Conservation (phyloP, 1,140 invertebrate species). For the Stenopsyche tienmushanensis region DNA sequence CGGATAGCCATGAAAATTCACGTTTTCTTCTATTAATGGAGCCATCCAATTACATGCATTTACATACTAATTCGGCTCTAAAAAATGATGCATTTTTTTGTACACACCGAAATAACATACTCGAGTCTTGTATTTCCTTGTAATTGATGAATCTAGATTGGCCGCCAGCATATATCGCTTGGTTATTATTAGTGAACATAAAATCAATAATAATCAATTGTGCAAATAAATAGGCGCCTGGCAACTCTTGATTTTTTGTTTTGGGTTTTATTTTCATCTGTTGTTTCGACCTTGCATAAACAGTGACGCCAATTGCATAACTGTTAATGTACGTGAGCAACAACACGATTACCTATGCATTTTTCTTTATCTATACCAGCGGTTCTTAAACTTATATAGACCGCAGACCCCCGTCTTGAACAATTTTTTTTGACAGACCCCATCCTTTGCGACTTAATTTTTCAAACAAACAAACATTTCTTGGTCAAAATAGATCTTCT, state of each 20-base stretch:
- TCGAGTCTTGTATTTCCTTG: too few relatives aligned
- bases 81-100: too few relatives aligned
- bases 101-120: too few relatives aligned
- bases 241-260: conserved; percentile 1
- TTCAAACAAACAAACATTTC: too few relatives aligned
- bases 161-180: not conserved
- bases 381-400: not conserved
- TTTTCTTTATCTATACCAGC: not conserved
- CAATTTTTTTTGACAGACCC: not conserved
- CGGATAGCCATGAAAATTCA: too few relatives aligned
- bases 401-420: too few relatives aligned
- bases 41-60: not conserved
- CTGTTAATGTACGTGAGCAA: not conserved
- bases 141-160: not conserved
- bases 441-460: not conserved
- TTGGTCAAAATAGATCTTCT: too few relatives aligned
- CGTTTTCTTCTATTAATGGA: too few relatives aligned
- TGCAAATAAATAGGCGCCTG: too few relatives aligned
- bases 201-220: too few relatives aligned
- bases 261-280: not conserved
- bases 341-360: not conserved
- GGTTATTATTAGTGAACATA: not conserved
- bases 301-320: conserved; percentile 11
- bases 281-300: conserved; percentile 2
- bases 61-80: not conserved